Base-by-base conservation (phyloP, 2,888 invertebrate species). In the Drosophila macrospina region DNA sequence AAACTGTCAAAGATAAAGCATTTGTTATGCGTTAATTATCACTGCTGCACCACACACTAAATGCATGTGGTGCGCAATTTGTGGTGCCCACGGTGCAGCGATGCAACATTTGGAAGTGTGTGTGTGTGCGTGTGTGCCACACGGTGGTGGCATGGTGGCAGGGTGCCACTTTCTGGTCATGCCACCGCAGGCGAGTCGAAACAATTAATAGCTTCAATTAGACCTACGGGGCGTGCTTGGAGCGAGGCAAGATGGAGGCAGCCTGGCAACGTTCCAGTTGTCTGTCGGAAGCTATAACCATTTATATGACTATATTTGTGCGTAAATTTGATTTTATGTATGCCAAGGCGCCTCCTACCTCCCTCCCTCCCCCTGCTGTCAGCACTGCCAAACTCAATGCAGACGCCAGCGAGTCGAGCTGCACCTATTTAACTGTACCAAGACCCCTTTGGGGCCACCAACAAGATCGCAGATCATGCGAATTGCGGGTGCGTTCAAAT, bases 201-300 rank as follows among this genome's bases (percentile, higher is more conserved):
- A 85, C 85, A 86, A 86, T 88, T 86, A 86, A 86, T 86, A 86
- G 84, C 85, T 69, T 77, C 87, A 86, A 86, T 86, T 88, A 88
- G 88, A 84, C 81, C 85, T 86, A 67, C 73, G 85, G 84, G 80
- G 80, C 83, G 66, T 68, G 72, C 77, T 63, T 20, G 20, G 20
- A 20, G 20, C 20, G 20, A 20, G 50, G 15, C 50, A 62, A 30
- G 24, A 62, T 24, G 24, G 7, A 30, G 20, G 45, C 65, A 51
- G 39, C 41, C 52, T 51, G 67, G 54, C 59, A 51, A 54, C 68
- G 69, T 76, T 73, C 69, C 83, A 85, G 79, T 82, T 84, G 79
- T 79, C 77, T 77, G 84, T 86, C 85, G 85, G 85, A 86, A 86
- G 88, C 85, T 86, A 81, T 88, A 88, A 74, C 73, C 74, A 74